Conservation (phyloP, 2,113 vertebrate genomes). For the Malurus elegans region DNA sequence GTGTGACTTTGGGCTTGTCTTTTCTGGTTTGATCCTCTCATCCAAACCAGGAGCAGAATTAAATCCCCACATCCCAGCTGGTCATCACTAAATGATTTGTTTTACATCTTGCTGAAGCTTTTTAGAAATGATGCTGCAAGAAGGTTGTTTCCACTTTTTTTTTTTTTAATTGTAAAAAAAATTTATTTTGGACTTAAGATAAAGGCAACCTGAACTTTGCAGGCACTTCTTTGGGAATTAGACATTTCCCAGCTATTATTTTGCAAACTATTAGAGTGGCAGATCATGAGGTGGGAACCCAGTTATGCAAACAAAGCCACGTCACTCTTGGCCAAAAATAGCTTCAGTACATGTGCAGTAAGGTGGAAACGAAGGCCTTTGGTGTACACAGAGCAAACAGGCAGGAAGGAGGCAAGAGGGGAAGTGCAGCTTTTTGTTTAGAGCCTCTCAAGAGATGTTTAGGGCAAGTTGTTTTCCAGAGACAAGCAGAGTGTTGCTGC, state of each 20-base stretch:
- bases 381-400: neutral
- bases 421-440: neutral
- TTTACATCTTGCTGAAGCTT: neutral
- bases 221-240: neutral
- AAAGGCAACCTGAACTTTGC: neutral
- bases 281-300: slow-evolving; percentile 49
- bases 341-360: slow-evolving; percentile 30
- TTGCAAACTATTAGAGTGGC: slow-evolving; percentile 44
- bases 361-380: slow-evolving; percentile 34
- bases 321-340: slow-evolving; percentile 57
- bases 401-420: neutral
- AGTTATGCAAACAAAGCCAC: slow-evolving; percentile 60
- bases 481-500: neutral
- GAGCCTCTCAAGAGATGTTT: neutral
- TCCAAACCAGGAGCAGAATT: neutral
- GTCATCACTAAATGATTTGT: neutral
- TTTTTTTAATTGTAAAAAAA: neutral
- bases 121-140: neutral
- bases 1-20: neutral
- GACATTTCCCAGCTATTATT: slow-evolving; percentile 31
- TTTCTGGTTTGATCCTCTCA: neutral
- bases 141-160: neutral
- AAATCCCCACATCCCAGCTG: neutral
- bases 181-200: neutral
- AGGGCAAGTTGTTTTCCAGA: neutral